Evolutionary conservation across 2,113 vertebrate species (phyloP).

Genomic region (Psephotus haematonotus): DNA sequence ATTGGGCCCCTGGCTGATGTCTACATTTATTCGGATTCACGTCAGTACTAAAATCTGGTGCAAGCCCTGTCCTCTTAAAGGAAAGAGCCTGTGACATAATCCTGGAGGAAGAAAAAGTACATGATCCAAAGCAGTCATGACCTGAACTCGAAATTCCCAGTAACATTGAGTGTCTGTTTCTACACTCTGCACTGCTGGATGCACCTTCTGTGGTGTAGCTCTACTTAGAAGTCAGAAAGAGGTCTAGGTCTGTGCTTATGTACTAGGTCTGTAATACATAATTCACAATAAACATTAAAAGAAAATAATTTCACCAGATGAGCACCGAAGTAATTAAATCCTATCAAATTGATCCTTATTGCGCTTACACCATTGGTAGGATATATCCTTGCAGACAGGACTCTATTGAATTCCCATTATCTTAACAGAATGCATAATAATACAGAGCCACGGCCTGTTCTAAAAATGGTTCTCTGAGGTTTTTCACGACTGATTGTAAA

Average conservation of each 20-base stretch:
- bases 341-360: neutral
- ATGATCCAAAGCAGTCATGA: neutral
- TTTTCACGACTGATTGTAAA: neutral
- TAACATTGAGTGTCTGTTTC: accelerated
- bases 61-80: neutral
- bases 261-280: neutral
- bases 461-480: neutral
- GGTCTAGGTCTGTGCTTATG: neutral
- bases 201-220: neutral
- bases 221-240: neutral
- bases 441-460: neutral
- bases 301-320: neutral
- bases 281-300: neutral
- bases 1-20: neutral
- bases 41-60: neutral
- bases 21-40: neutral
- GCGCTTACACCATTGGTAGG: neutral
- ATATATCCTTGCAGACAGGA: neutral
- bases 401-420: constrained; percentile 16
- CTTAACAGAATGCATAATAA: constrained; percentile 8
- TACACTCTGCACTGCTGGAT: neutral
- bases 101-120: neutral
- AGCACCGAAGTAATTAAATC: constrained; percentile 12
- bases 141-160: neutral
- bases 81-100: neutral